A percentile compares a stretch with the other conserved stretches of the same genome.
phyloP scores from a whole-genome alignment of 2,797 vertebrate genomes.

The Schizopygopsis malacanthus region DNA sequence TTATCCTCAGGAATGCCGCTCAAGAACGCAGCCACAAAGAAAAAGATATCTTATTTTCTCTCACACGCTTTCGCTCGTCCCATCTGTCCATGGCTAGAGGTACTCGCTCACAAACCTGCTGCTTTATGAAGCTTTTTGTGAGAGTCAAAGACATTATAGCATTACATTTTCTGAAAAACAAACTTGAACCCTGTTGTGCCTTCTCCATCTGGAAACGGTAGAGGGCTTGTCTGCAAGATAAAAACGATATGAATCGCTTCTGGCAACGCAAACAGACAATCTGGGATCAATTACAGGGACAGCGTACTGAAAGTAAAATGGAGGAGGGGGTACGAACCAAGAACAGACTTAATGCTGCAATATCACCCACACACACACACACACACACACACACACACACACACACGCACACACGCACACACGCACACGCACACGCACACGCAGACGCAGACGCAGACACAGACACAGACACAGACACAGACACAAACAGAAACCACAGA shows the following conservation, averaged over 20 bases:
- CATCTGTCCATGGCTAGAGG: constrained; percentile 10
- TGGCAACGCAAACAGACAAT: constrained; percentile 81
- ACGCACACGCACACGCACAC: too few species aligned
- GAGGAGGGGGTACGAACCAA: constrained; percentile 33
- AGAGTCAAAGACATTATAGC: constrained; percentile 78
- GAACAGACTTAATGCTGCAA: constrained; percentile 57
- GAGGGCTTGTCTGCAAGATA: constrained; percentile 81
- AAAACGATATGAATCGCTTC: constrained; percentile 81
- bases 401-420: too few species aligned
- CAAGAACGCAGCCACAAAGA: constrained; percentile 42
- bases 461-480: constrained; percentile 37
- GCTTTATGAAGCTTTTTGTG: constrained; percentile 53
- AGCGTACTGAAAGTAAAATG: constrained; percentile 67
- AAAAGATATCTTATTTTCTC: constrained; percentile 31
- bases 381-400: too few species aligned
- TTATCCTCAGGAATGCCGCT: constrained; percentile 54
- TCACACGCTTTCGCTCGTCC: background rate
- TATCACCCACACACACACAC: constrained; percentile 38
- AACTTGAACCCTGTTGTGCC: constrained; percentile 75
- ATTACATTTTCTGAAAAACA: constrained; percentile 72
- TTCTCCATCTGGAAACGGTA: constrained; percentile 82
- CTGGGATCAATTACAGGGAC: constrained; percentile 84
- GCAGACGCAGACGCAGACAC: too few species aligned
- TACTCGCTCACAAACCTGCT: constrained; percentile 38
- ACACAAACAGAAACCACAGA: too few species aligned